Evolutionary conservation across 2,797 vertebrate species (phyloP), one percentile per base, ranked within the genome.

Genomic region (Melanotaenia pygmaea): DNA sequence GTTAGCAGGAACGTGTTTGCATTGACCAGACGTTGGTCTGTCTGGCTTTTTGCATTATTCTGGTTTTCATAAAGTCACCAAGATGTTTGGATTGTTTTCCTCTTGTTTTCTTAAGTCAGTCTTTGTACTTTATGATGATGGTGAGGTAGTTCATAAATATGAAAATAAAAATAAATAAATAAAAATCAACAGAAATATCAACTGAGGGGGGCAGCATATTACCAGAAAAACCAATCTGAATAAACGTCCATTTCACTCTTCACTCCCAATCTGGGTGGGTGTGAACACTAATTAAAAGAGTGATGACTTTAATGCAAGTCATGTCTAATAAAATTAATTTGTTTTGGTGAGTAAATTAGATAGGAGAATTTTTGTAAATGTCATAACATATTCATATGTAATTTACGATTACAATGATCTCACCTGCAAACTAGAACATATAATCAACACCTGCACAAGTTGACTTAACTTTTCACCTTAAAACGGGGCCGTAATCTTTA

Each of bases 141-240:
- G 2, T 7, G 22, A 26, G 4, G 24, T 26, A 26, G 51, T 22
- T 53, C 9, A 53, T 13, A 54, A 54, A 56, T 5, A 56, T 14
- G 53, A 24, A 13, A 28, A 13, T 16, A 4, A 56, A 28, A 56
- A 53, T 13, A 18, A 1, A 26, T 6, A 28, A 54, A 51, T 5
- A 54, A 26, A 54, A 54, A 26, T 24, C 12, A 26, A 54, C 12
- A 12, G 51, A 54, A 26, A 24, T 5, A 14, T 28, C 51, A 28
- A 54, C 51, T 54, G 51, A 54, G 51, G 51, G 51, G 51, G 51
- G 51, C 51, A 54, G 51, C 51, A 54, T 26, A 54, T 54, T 54
- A 54, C 51, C 24, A 28, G 51, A 53, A 53, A 50, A 50, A 35
- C 14, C 1, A 47, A 6, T 7, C n/a, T 50, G n/a, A 50, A n/a